Evolutionary conservation across 1,140 invertebrate genomes (phyloP).

Genomic region (Diachasma alloeum): DNA sequence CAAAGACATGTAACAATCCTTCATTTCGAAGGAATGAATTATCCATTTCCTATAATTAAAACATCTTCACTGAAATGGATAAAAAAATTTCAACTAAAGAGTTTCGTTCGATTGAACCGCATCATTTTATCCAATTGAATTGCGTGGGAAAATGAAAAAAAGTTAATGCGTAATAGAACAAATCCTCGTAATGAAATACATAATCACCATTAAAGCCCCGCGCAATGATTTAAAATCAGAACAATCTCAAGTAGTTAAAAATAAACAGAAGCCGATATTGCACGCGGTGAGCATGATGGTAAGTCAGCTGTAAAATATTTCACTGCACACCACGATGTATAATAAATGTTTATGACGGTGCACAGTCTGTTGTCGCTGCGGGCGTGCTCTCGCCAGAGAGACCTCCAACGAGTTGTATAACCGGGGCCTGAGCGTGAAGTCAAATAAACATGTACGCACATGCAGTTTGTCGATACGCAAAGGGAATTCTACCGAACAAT

Average conservation of each 20-base stretch:
- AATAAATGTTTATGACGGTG: conserved; percentile 46
- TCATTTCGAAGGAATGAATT: no score
- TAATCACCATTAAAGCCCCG: not conserved
- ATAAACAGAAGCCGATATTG: conserved; percentile 23
- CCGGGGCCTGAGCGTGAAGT: not conserved
- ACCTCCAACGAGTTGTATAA: conserved; percentile 15
- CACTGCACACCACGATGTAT: conserved; percentile 28
- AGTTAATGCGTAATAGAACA: no score
- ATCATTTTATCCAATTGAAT: no score
- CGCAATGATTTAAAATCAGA: not conserved
- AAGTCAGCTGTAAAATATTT: conserved; percentile 38
- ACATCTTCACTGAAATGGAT: no score
- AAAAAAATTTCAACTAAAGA: no score
- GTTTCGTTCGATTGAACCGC: no score
- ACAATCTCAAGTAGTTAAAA: not conserved
- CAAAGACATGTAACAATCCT: no score
- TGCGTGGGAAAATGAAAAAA: no score
- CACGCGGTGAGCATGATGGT: conserved; percentile 5
- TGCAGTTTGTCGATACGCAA: not conserved
- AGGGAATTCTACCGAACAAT: not conserved
- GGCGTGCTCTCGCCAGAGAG: not conserved
- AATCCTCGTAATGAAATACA: no score
- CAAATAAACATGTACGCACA: conserved; percentile 18
- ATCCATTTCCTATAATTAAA: no score
- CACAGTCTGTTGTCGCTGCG: conserved; percentile 23